A percentile compares a stretch with the other conserved stretches of the same genome.
Evolutionary conservation across 2,888 invertebrate species (phyloP).

Genomic region (Andrena bicolor): DNA sequence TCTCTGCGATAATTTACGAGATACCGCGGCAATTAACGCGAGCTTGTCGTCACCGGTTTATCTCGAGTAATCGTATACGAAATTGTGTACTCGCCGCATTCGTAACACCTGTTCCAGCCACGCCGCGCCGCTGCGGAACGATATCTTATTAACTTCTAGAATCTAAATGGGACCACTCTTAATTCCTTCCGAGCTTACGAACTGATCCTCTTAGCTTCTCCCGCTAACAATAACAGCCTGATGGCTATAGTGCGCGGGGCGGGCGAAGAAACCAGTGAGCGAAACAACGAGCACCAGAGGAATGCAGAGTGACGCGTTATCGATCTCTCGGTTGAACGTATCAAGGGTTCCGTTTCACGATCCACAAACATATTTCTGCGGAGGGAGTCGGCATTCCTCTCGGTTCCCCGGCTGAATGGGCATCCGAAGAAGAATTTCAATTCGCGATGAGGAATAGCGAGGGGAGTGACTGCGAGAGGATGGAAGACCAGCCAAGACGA

Average conservation of each 20-base stretch:
- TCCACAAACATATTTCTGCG: background rate
- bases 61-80: background rate
- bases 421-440: conserved; percentile 44
- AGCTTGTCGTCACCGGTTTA: conserved; percentile 21
- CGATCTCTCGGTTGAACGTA: conserved; percentile 28
- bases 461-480: background rate
- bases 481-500: background rate
- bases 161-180: too few species aligned
- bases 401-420: conserved; percentile 4
- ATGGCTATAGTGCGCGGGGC: background rate
- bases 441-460: conserved; percentile 2
- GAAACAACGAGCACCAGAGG: conserved; percentile 3
- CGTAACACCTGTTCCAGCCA: background rate
- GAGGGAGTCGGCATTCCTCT: conserved; percentile 18
- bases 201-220: too few species aligned
- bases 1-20: too few species aligned
- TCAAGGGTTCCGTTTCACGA: conserved; percentile 13
- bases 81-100: conserved; percentile 29
- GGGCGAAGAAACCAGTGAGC: background rate
- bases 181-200: too few species aligned
- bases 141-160: conserved; percentile 15
- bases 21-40: conserved; percentile 6
- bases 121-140: too few species aligned
- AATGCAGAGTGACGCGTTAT: background rate
- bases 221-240: too few species aligned